Base-by-base conservation (phyloP, 2,888 invertebrate genomes). In the Ptilodon capucinus region DNA sequence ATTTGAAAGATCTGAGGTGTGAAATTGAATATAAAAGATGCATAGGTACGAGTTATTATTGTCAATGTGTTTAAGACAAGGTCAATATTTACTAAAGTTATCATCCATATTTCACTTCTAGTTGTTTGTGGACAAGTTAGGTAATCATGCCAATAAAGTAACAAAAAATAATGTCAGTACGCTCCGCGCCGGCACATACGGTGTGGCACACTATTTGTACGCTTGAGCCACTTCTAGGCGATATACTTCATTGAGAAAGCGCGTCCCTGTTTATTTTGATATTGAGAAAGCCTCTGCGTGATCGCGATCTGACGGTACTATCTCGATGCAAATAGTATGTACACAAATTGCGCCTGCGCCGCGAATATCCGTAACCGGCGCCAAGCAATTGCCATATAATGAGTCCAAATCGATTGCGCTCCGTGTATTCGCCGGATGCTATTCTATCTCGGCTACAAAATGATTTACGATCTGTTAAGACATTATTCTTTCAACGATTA, bases 291-390 rank as follows among this genome's bases (percentile, higher is more conserved):
- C 59, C 69, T 68, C 80, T 83, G 81, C 87, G 82, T 84, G 83
- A 84, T 77, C 76, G 64, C 75, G 72, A 80, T 73, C 69, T 69
- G 71, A 71, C 73, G 70, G 68, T 70, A 68, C 72, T 71, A 76
- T 76, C 75, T 67, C 72, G 79, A 84, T 84, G 83, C 81, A 82
- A 86, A 87, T 85, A 79, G 78, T 75, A n/a, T n/a, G 14, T 13
- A 71, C 77, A 76, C 79, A 86, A 87, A 86, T 87, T 86, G 82
- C 84, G 57, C 75, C 72, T 86, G 82, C 84, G 57, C 75, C 72
- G 74, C 74, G 76, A 81, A 80, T 79, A 71, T 80, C 81, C 77
- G 76, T 79, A 78, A 75, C 78, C 71, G 76, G 81, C 78, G 75
- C 78, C 76, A 74, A 71, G 73, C 75, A 77, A 83, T 84, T 71